Percentiles rank a stretch among this genome's conserved stretches.
phyloP scores from a whole-genome alignment of 2,113 vertebrate species.

The Eptesicus fuscus region DNA sequence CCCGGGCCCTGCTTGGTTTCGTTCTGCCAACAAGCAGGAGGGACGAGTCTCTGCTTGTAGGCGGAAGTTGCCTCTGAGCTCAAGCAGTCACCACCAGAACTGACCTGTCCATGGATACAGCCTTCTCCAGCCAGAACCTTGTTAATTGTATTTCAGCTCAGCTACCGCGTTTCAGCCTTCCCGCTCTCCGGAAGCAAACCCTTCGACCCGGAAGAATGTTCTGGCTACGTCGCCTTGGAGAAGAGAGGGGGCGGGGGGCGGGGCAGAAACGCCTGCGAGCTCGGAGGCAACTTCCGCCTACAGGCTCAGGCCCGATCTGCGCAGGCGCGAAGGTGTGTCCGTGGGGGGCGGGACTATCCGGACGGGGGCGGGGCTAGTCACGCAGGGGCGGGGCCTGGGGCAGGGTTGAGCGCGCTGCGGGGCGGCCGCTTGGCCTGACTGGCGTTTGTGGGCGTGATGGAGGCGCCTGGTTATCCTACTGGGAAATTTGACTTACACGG shows the following conservation, averaged over 20 bases:
- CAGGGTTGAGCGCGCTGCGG: rapidly evolving
- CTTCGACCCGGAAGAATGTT: slow-evolving; percentile 47
- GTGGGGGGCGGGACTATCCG: rapidly evolving
- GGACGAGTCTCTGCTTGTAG: background rate
- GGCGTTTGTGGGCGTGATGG: background rate
- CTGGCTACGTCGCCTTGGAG: rapidly evolving
- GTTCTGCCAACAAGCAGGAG: background rate
- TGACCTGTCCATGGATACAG: slow-evolving; percentile 64
- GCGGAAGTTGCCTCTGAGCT: too few relatives aligned
- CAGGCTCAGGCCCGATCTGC: rapidly evolving
- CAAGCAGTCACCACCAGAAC: background rate
- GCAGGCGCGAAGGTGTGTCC: background rate
- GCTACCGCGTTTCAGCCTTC: slow-evolving; percentile 48
- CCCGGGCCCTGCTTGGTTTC: background rate
- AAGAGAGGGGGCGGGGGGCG: background rate
- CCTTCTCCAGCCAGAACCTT: background rate
- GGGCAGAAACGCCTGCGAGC: rapidly evolving
- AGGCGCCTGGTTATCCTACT: background rate
- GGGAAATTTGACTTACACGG: background rate
- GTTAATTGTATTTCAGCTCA: rapidly evolving
- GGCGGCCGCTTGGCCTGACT: rapidly evolving
- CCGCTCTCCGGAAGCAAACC: slow-evolving; percentile 69
- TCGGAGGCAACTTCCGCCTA: background rate
- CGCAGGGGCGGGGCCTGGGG: rapidly evolving
- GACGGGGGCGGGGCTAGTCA: rapidly evolving